Evolutionary conservation across 2,113 vertebrate species (phyloP), one percentile per base, ranked within the genome.

Genomic region (Eurypyga helias): DNA sequence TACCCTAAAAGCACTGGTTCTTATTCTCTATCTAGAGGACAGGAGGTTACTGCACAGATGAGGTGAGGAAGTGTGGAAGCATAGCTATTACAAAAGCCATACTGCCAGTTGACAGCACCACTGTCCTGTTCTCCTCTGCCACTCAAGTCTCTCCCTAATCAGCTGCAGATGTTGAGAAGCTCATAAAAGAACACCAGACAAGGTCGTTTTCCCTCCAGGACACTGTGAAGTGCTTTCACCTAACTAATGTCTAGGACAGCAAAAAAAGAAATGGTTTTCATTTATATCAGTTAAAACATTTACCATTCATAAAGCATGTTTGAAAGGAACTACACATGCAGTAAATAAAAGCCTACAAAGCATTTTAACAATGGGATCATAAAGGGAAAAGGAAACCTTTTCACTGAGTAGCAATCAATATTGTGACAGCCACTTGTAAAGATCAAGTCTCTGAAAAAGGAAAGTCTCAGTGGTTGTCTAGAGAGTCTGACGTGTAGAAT

Each of bases 401-500:
- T 29, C 4, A 58, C 8, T 1, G 1, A 31, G 21, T 28, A 73
- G 60, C 13, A 72, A 76, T 54, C 64, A 80, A 60, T 38, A 77
- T 75, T 8, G 28, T 48, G 60, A 80, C 58, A 91, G 34, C 5
- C 48, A 61, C 34, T 83, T 90, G 18, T 71, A 54, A 83, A 91
- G 61, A 76, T 64, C 75, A 77, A 84, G 38, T 17, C 71, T 62
- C 52, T 0, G 0, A 80, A 93, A 64, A 72, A 60, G 6, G 3
- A 17, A 85, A 26, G 9, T 43, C 69, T 76, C 60, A 69, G 55
- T 61, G 31, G 25, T 9, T 92, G 43, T 76, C 71, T 88, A 64
- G 17, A 89, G 17, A 79, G 51, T 43, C 79, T 83, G 81, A 89
- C 70, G 64, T 67, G 71, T 34, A 81, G 58, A 97, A 95, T 89